These are phyloP conservation scores for Rhinoraja longicauda DNA, from an alignment of 2,797 vertebrate genomes.

Conservation along the genomic window DNA sequence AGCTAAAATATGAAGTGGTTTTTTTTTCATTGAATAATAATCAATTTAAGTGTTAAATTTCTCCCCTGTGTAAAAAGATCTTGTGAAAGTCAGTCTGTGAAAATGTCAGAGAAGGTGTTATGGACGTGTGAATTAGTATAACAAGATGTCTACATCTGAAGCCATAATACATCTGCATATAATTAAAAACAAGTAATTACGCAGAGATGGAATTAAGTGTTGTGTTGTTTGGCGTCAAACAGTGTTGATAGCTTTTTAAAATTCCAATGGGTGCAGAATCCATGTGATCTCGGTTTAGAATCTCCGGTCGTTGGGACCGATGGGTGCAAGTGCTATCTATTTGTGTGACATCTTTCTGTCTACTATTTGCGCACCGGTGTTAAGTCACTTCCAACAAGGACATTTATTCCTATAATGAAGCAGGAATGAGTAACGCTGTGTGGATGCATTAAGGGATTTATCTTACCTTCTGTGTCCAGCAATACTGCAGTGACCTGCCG, in stretches of 20 bases:
- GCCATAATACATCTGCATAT: constrained; percentile 25
- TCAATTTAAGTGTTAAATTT: constrained; percentile 18
- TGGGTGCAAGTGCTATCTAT: not conserved
- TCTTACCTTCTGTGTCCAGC: not conserved
- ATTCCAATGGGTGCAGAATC: not conserved
- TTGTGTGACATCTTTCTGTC: not conserved
- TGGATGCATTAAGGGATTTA: not conserved
- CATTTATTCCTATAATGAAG: not conserved
- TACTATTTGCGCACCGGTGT: not conserved
- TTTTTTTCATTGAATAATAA: constrained; percentile 15
- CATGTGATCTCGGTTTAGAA: not conserved
- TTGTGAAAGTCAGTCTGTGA: not conserved
- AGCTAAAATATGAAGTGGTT: constrained; percentile 31
- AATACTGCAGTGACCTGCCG: not conserved
- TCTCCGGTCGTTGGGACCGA: not conserved
- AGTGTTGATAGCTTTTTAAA: not conserved
- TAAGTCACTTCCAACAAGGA: not conserved
- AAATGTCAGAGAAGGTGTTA: not conserved
- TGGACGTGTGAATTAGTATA: not conserved
- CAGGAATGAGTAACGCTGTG: not conserved
- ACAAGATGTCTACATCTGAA: not conserved
- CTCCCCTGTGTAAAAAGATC: not conserved
- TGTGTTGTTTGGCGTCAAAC: not conserved
- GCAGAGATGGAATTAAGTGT: not conserved
- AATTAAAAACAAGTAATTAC: constrained; percentile 17